These are phyloP conservation scores for Xenentodon cancila DNA, from an alignment of 2,797 vertebrate genomes.

Conservation along the genomic window DNA sequence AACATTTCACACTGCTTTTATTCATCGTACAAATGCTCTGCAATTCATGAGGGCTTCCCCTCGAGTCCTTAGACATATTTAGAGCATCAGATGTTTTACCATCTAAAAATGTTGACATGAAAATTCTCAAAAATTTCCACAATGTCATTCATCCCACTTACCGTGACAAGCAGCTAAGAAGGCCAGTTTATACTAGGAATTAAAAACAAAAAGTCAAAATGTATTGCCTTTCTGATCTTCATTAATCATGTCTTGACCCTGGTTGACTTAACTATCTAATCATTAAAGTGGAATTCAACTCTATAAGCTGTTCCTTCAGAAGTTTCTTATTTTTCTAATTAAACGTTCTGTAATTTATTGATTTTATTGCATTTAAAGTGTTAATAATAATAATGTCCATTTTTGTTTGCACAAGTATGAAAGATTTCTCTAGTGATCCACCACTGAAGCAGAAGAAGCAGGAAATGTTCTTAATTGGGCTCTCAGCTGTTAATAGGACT, in stretches of 20 bases:
- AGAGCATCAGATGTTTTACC: conserved; percentile 37
- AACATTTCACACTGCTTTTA: conserved; percentile 14
- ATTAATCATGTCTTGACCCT: too few relatives aligned
- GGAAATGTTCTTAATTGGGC: conserved; percentile 59
- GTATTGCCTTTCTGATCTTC: too few relatives aligned
- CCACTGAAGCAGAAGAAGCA: conserved; percentile 20
- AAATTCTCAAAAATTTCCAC: conserved; percentile 31
- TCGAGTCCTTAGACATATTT: conserved; percentile 45
- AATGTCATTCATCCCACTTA: conserved; percentile 44
- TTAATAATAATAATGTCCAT: conserved; percentile 3
- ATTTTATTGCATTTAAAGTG: conserved; percentile 44
- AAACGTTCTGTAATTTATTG: conserved; percentile 39
- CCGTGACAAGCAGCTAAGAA: conserved; percentile 12
- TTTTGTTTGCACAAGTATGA: conserved; percentile 40
- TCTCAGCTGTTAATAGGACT: too few relatives aligned
- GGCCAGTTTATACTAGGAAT: too few relatives aligned
- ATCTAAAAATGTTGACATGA: conserved; percentile 9
- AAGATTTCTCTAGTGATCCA: conserved; percentile 38
- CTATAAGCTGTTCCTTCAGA: neutral
- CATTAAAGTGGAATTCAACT: too few relatives aligned
- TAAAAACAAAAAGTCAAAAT: too few relatives aligned
- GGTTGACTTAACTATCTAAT: too few relatives aligned
- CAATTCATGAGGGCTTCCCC: conserved; percentile 25
- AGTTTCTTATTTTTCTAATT: conserved; percentile 29
- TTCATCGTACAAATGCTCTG: conserved; percentile 32